These are phyloP conservation scores for Gobionotothen gibberifrons DNA, from an alignment of 2,797 vertebrate species.

Conservation along the genomic window DNA sequence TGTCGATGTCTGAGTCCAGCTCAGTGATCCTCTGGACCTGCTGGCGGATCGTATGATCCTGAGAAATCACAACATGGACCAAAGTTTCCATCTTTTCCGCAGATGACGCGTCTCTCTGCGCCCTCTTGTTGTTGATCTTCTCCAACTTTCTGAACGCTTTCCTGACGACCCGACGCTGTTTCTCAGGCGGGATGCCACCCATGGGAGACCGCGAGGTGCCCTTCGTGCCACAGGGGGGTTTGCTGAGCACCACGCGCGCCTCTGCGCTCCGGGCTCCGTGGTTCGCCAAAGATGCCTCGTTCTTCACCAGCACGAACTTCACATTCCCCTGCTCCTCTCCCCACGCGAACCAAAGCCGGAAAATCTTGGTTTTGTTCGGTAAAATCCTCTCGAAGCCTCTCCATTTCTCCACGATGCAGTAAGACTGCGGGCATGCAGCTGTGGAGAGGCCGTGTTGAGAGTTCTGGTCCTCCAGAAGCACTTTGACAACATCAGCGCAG, in stretches of 20 bases:
- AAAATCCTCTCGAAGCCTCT: slow-evolving; percentile 93
- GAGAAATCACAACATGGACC: slow-evolving; percentile 93
- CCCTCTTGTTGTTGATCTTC: slow-evolving; percentile 89
- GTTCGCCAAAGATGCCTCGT: slow-evolving; percentile 88
- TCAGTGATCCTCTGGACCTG: slow-evolving; percentile 92
- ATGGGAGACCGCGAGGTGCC: slow-evolving; percentile 66
- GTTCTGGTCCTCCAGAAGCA: slow-evolving; percentile 87
- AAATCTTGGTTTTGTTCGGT: slow-evolving; percentile 91
- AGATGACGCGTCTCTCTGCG: slow-evolving; percentile 75
- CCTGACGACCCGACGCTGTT: slow-evolving; percentile 91
- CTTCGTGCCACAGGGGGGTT: slow-evolving; percentile 79
- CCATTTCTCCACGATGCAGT: slow-evolving; percentile 97
- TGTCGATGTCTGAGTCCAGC: slow-evolving; percentile 93
- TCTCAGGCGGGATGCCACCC: slow-evolving; percentile 86
- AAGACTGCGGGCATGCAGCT: slow-evolving; percentile 81
- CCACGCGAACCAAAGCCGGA: slow-evolving; percentile 94
- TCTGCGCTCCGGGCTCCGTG: slow-evolving; percentile 91
- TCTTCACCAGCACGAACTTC: slow-evolving; percentile 91
- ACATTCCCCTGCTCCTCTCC: slow-evolving; percentile 92
- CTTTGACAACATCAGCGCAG: slow-evolving; percentile 92
- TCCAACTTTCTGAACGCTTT: slow-evolving; percentile 97
- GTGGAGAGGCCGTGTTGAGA: slow-evolving; percentile 69
- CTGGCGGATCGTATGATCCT: slow-evolving; percentile 95
- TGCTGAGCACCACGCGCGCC: slow-evolving; percentile 93
- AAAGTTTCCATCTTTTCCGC: slow-evolving; percentile 92